Conservation (phyloP, 2,888 invertebrate genomes). For the Eurytoma adleriae region DNA sequence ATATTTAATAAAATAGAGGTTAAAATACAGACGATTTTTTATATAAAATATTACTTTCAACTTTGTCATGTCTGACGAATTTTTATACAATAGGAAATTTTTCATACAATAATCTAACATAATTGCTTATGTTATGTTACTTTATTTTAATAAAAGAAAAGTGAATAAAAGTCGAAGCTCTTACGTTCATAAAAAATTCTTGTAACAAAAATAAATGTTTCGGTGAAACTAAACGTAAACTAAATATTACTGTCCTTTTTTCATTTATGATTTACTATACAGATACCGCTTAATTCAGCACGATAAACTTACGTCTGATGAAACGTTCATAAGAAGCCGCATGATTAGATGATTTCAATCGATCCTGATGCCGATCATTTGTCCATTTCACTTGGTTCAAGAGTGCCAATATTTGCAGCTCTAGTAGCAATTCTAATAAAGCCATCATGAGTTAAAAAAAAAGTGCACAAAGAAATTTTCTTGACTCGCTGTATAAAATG, state of each 20-base stretch:
- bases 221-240: slow-evolving; percentile 55
- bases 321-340: slow-evolving; percentile 62
- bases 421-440: slow-evolving; percentile 72
- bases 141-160: too few species aligned
- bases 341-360: slow-evolving; percentile 64
- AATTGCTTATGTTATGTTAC: too few species aligned
- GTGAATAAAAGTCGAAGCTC: background rate
- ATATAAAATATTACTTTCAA: too few species aligned
- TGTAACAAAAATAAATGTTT: background rate
- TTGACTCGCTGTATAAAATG: slow-evolving; percentile 70
- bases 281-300: slow-evolving; percentile 57
- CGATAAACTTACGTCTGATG: slow-evolving; percentile 17
- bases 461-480: slow-evolving; percentile 69
- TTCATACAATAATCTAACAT: too few species aligned
- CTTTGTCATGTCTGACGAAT: too few species aligned
- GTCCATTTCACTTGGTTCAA: slow-evolving; percentile 3
- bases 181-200: background rate
- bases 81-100: too few species aligned
- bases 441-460: slow-evolving; percentile 73
- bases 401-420: slow-evolving; percentile 64
- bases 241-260: slow-evolving; percentile 35
- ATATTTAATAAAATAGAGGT: too few species aligned
- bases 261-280: slow-evolving; percentile 26
- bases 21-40: too few species aligned
- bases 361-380: slow-evolving; percentile 41